Evolutionary conservation across 2,797 vertebrate genomes (phyloP), one percentile per base, ranked within the genome.

Genomic region (Urocyon cinereoargenteus): DNA sequence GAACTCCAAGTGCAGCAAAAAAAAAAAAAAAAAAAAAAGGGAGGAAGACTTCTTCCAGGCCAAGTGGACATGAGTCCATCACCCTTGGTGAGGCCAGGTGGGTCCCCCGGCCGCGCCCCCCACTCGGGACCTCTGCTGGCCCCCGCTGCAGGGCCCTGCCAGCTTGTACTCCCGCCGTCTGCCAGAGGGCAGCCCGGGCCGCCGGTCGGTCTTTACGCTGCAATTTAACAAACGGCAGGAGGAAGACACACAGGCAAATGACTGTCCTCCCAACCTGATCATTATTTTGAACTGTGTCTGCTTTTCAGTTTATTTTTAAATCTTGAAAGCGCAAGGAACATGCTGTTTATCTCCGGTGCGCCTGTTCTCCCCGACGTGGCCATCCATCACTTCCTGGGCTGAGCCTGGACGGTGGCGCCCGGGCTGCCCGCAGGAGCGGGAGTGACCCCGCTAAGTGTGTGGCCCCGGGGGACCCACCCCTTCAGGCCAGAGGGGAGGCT

Each of bases 241-340:
- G 51, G 34, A 75, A 31, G 28, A 45, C 31, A 12, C 19, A 1
- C 72, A 45, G 85, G 61, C 77, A 22, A n/a, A 36, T 4, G 15
- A 24, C 53, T 22, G 19, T 45, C 66, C 45, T 45, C 72, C 88
- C 6, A 2, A 64, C 55, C 72, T 5, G 77, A 4, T 36, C 7
- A 0, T 62, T 89, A 49, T 96, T 91, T 86, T 94, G 95, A 94
- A 73, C 81, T 12, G 21, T 45, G 87, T 88, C 85, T 70, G 9
- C 26, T 51, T 57, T 78, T 68, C n/a, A 3, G 53, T 92, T 89
- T 97, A 59, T 95, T 94, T 90, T 96, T 90, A 28, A 84, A 87
- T 78, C 84, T 86, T 3, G 0, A 15, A 45, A 59, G 49, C 45
- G 13, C 19, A 22, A 15, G 66, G 91, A 86, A 49, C 40, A 9